A percentile compares a stretch with the other conserved stretches of the same genome.
Conservation (phyloP, 2,113 vertebrate genomes). For the Asarcornis scutulata region DNA sequence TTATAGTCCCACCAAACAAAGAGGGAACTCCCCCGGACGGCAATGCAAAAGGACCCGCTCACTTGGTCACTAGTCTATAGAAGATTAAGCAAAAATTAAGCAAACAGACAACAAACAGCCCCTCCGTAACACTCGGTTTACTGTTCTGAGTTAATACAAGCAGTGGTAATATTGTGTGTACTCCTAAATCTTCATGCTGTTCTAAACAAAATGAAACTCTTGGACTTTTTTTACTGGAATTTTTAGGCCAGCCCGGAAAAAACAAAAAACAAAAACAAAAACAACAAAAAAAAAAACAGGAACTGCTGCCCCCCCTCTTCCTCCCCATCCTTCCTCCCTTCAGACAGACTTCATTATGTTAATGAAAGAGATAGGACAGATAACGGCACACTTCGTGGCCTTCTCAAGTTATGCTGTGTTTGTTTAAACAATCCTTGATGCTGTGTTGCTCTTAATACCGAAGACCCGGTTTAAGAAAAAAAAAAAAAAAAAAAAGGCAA, state of each 20-base stretch:
- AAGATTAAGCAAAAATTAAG: constrained; percentile 66
- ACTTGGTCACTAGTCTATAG: constrained; percentile 99
- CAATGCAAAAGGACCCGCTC: constrained; percentile 85
- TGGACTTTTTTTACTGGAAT: constrained; percentile 78
- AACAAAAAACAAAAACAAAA: neutral
- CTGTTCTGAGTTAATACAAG: constrained; percentile 81
- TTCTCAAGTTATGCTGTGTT: constrained; percentile 81
- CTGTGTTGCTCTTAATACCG: constrained; percentile 75
- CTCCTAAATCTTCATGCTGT: constrained; percentile 80
- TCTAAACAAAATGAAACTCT: constrained; percentile 70
- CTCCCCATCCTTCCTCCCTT: constrained; percentile 3
- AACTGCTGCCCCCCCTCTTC: constrained; percentile 55
- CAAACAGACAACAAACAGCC: constrained; percentile 43
- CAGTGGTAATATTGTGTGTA: constrained; percentile 88
- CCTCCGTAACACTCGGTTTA: constrained; percentile 62
- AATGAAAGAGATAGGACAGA: constrained; percentile 76
- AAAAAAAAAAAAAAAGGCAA: neutral
- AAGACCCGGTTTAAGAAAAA: constrained; percentile 79
- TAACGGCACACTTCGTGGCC: constrained; percentile 79
- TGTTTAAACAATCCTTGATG: constrained; percentile 78
- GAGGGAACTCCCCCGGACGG: constrained; percentile 87
- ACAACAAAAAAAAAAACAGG: constrained; percentile 29
- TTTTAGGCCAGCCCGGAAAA: constrained; percentile 78
- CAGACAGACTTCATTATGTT: constrained; percentile 84
- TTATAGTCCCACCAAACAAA: constrained; percentile 92